Percentiles rank a stretch among this genome's conserved stretches.
Evolutionary conservation across 2,797 vertebrate species (phyloP).

Genomic region (Toxotes lorentzi): DNA sequence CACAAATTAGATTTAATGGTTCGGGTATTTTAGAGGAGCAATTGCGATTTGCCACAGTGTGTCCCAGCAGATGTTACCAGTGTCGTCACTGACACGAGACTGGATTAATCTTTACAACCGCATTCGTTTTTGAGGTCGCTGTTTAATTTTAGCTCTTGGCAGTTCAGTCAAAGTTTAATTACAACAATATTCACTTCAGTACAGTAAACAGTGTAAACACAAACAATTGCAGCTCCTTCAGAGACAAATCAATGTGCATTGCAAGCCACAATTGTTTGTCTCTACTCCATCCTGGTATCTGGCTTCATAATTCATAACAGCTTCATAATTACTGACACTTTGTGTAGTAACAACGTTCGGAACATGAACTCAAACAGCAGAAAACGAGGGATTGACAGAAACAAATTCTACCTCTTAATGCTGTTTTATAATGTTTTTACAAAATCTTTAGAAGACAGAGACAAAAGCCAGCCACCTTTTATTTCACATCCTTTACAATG

Average conservation of each 20-base stretch:
- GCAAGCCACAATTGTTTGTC: slow-evolving; percentile 10
- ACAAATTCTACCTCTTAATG: background rate
- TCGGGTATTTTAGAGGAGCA: background rate
- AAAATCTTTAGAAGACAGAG: background rate
- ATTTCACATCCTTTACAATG: background rate
- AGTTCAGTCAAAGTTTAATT: slow-evolving; percentile 6
- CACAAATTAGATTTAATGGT: slow-evolving; percentile 1
- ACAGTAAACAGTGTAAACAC: background rate
- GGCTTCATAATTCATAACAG: background rate
- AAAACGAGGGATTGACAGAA: background rate
- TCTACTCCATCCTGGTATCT: background rate
- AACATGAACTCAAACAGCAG: background rate
- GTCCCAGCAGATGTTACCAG: background rate
- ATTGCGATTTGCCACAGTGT: background rate
- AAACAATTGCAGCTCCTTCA: background rate
- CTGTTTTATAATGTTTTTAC: background rate
- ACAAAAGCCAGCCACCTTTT: background rate
- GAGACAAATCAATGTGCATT: slow-evolving; percentile 11
- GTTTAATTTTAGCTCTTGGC: background rate
- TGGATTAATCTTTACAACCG: background rate
- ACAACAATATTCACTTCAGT: background rate
- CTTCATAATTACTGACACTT: slow-evolving; percentile 12
- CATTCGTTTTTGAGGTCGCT: background rate
- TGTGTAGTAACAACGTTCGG: slow-evolving; percentile 4
- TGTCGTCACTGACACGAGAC: background rate